These are phyloP conservation scores for Drosophila cardini DNA, from an alignment of 1,140 invertebrate genomes.

Conservation along the genomic window DNA sequence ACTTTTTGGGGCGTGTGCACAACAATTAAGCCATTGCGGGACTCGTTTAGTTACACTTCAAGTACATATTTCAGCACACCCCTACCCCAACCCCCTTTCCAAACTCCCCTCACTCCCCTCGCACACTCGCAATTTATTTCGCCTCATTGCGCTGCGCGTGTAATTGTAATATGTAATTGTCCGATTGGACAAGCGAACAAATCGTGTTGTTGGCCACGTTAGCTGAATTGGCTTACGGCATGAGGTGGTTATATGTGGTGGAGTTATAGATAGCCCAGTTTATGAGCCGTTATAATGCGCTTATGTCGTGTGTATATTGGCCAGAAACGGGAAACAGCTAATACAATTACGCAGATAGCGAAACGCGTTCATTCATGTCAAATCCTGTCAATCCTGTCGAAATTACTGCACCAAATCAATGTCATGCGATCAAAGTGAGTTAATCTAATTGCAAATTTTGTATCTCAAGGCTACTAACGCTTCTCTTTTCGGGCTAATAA, in stretches of 20 bases:
- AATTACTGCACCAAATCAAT: constrained; percentile 27
- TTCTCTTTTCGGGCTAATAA: too few relatives aligned
- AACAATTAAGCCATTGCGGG: constrained; percentile 72
- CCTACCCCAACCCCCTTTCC: constrained; percentile 5
- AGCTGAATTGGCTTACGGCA: neutral
- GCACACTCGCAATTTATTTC: constrained; percentile 69
- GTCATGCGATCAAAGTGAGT: constrained; percentile 17
- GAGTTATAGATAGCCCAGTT: too few relatives aligned
- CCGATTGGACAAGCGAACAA: constrained; percentile 51
- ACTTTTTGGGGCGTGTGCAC: constrained; percentile 41
- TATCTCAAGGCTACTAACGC: constrained; percentile 2
- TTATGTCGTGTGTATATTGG: constrained; percentile 52
- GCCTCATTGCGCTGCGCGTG: constrained; percentile 61
- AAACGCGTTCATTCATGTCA: constrained; percentile 54
- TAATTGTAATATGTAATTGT: constrained; percentile 78
- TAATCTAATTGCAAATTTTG: constrained; percentile 46
- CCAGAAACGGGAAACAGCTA: constrained; percentile 56
- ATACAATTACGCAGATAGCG: constrained; percentile 74
- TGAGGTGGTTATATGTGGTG: too few relatives aligned
- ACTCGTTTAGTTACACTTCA: constrained; percentile 41
- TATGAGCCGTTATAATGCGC: constrained; percentile 79
- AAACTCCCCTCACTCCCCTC: neutral
- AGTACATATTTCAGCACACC: too few relatives aligned
- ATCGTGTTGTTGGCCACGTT: constrained; percentile 37
- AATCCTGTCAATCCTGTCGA: constrained; percentile 17